phyloP scores from a whole-genome alignment of 2,113 vertebrate species.

The Odontophorus gujanensis region DNA sequence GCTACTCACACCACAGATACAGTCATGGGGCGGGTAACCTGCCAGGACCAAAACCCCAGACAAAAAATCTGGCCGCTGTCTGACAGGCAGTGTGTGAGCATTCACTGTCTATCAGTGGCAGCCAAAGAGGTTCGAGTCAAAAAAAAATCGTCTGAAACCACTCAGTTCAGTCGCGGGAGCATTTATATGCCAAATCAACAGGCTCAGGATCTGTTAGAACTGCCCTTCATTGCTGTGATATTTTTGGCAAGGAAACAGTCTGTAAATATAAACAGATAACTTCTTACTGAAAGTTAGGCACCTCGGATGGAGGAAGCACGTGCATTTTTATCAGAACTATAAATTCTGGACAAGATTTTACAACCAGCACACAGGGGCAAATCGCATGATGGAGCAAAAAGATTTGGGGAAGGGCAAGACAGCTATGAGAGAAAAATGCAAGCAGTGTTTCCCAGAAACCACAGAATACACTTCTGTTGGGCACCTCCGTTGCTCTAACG shows the following conservation, averaged over 20 bases:
- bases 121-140: constrained; percentile 1
- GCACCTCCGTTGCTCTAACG: background rate
- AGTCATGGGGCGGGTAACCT: constrained; percentile 31
- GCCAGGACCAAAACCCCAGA: constrained; percentile 53
- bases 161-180: background rate
- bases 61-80: constrained; percentile 54
- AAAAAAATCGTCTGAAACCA: constrained; percentile 41
- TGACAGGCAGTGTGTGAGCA: background rate
- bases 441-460: background rate
- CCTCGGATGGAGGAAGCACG: constrained; percentile 31
- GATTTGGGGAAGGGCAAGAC: background rate
- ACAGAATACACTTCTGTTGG: background rate
- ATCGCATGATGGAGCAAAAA: background rate
- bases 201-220: constrained; percentile 32
- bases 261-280: constrained; percentile 55
- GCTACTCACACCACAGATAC: constrained; percentile 22
- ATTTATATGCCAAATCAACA: background rate
- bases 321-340: constrained; percentile 36
- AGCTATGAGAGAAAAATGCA: background rate
- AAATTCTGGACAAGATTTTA: constrained; percentile 24
- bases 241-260: constrained; percentile 54
- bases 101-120: background rate
- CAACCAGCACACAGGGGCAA: background rate
- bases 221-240: constrained; percentile 38
- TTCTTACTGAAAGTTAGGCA: constrained; percentile 47